phyloP scores from a whole-genome alignment of 2,888 invertebrate genomes.

The Labia minor region DNA sequence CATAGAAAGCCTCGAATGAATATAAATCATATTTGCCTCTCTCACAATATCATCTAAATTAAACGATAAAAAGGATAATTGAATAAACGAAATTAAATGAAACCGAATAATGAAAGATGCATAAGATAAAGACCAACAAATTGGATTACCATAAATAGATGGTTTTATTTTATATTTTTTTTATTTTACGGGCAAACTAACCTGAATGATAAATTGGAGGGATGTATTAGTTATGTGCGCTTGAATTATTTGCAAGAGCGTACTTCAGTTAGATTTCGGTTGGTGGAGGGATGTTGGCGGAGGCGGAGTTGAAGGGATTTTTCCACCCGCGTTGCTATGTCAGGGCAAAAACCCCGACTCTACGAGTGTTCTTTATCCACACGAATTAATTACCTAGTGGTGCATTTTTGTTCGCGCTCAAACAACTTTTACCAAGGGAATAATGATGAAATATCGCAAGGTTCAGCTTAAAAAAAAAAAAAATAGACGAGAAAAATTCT shows the following conservation, averaged over 20 bases:
- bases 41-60: conserved; percentile 1
- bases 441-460: not conserved
- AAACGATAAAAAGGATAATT: not conserved
- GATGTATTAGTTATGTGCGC: conserved; percentile 6
- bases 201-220: conserved; percentile 7
- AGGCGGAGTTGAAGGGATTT: too few species aligned
- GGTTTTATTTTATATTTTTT: not conserved
- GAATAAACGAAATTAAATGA: conserved; percentile 1
- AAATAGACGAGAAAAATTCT: too few species aligned
- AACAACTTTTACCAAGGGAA: not conserved
- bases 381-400: not conserved
- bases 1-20: too few species aligned
- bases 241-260: not conserved
- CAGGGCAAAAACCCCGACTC: not conserved
- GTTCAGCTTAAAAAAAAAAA: not conserved
- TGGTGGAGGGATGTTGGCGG: too few species aligned
- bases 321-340: not conserved
- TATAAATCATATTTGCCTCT: conserved; percentile 3
- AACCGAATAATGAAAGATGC: not conserved
- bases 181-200: not conserved
- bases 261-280: too few species aligned
- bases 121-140: not conserved
- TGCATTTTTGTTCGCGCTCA: conserved; percentile 7
- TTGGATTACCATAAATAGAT: conserved; percentile 7
- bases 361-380: not conserved